phyloP scores from a whole-genome alignment of 2,888 invertebrate species.

The Drosophila borborema region DNA sequence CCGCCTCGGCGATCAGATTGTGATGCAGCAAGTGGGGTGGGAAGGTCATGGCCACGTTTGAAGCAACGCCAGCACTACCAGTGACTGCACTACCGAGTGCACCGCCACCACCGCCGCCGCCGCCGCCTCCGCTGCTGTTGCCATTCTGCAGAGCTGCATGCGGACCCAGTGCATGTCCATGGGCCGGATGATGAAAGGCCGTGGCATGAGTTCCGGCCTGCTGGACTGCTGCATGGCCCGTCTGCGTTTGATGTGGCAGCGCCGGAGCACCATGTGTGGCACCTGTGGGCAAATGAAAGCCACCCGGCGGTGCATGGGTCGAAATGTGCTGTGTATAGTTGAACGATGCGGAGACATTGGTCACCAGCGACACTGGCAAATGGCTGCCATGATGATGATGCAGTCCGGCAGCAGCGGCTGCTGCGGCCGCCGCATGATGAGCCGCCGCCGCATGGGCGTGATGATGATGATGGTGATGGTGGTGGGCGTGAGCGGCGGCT shows the following conservation, averaged over 20 bases:
- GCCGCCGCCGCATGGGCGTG: constrained; percentile 80
- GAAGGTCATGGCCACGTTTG: constrained; percentile 77
- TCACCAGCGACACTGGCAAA: constrained; percentile 84
- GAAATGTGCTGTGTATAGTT: constrained; percentile 85
- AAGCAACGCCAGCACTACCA: constrained; percentile 17
- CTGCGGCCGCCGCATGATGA: constrained; percentile 75
- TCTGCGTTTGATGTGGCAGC: constrained; percentile 68
- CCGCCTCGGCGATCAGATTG: constrained; percentile 83
- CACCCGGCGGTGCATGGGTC: constrained; percentile 76
- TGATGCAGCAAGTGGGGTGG: constrained; percentile 83
- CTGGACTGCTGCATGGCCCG: constrained; percentile 32
- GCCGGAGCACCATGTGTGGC: constrained; percentile 20
- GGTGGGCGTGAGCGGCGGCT: constrained; percentile 67
- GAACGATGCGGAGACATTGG: constrained; percentile 85
- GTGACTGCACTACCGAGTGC: constrained; percentile 8
- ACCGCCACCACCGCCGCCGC: not conserved
- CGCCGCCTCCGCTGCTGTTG: not conserved
- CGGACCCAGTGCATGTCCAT: constrained; percentile 62
- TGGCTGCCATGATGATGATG: constrained; percentile 82
- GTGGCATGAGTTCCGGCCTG: constrained; percentile 48
- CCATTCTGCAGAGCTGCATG: constrained; percentile 48
- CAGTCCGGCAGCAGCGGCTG: constrained; percentile 77
- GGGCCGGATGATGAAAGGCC: constrained; percentile 77
- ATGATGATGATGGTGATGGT: constrained; percentile 75
- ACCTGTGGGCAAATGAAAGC: constrained; percentile 61